Evolutionary conservation across 2,888 invertebrate species (phyloP).

Genomic region (Apocheima hispidaria): DNA sequence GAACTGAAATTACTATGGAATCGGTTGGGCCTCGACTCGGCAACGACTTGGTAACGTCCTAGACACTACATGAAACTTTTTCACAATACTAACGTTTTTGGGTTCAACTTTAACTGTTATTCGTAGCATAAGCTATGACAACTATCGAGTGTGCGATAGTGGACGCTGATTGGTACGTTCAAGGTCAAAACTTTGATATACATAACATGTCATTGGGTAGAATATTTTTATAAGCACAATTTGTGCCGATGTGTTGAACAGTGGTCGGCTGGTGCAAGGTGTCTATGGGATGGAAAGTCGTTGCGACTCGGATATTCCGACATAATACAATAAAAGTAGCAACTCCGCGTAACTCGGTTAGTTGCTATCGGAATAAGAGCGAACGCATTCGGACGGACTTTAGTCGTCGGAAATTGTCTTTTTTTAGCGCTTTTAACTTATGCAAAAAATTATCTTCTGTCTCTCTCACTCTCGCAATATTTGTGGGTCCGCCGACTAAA

Average conservation of each 20-base stretch:
- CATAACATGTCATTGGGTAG: neutral
- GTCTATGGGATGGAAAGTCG: neutral
- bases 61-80: neutral
- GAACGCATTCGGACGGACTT: too few relatives aligned
- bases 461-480: too few relatives aligned
- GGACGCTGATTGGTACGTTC: too few relatives aligned
- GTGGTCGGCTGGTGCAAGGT: neutral
- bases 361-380: neutral
- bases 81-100: too few relatives aligned
- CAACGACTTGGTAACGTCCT: neutral
- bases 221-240: neutral
- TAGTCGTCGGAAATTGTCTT: too few relatives aligned
- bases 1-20: conserved; percentile 16
- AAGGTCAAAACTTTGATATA: too few relatives aligned
- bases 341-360: neutral
- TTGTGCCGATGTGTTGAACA: neutral
- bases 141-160: too few relatives aligned
- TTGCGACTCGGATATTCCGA: neutral
- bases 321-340: neutral
- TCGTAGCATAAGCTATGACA: too few relatives aligned
- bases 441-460: too few relatives aligned
- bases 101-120: too few relatives aligned
- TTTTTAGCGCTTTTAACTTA: too few relatives aligned
- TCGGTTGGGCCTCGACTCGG: neutral
- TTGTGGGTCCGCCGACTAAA: too few relatives aligned